phyloP scores from a whole-genome alignment of 2,888 invertebrate species.

The Cabera pusaria region DNA sequence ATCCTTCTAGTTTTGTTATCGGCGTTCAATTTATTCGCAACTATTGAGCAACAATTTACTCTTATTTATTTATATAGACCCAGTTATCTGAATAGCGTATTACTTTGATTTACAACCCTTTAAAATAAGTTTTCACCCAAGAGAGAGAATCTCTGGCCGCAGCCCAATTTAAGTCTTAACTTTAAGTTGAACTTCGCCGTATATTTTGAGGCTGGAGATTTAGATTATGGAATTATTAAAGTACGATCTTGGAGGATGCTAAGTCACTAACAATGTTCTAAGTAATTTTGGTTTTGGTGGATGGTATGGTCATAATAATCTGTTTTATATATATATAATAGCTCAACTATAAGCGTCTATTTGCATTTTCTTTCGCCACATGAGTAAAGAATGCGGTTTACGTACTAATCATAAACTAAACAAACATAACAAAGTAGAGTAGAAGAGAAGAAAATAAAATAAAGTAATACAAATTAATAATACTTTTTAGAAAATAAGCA shows the following conservation, averaged over 20 bases:
- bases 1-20: too few relatives aligned
- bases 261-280: conserved; percentile 15
- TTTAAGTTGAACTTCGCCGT: conserved; percentile 68
- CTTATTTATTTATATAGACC: conserved; percentile 22
- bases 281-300: conserved; percentile 4
- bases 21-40: too few relatives aligned
- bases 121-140: conserved; percentile 61
- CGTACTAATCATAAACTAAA: too few relatives aligned
- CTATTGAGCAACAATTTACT: conserved; percentile 28
- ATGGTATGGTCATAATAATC: too few relatives aligned
- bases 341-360: too few relatives aligned
- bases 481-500: too few relatives aligned
- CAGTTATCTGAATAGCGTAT: conserved; percentile 67
- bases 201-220: conserved; percentile 58
- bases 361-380: too few relatives aligned
- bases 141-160: conserved; percentile 46
- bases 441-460: too few relatives aligned
- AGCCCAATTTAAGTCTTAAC: conserved; percentile 71
- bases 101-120: conserved; percentile 73
- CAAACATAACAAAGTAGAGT: too few relatives aligned
- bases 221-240: conserved; percentile 62
- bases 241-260: conserved; percentile 35
- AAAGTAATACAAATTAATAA: too few relatives aligned
- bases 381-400: too few relatives aligned
- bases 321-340: too few relatives aligned